These are phyloP conservation scores for Psittacula echo DNA, from an alignment of 2,797 vertebrate genomes.

Conservation along the genomic window DNA sequence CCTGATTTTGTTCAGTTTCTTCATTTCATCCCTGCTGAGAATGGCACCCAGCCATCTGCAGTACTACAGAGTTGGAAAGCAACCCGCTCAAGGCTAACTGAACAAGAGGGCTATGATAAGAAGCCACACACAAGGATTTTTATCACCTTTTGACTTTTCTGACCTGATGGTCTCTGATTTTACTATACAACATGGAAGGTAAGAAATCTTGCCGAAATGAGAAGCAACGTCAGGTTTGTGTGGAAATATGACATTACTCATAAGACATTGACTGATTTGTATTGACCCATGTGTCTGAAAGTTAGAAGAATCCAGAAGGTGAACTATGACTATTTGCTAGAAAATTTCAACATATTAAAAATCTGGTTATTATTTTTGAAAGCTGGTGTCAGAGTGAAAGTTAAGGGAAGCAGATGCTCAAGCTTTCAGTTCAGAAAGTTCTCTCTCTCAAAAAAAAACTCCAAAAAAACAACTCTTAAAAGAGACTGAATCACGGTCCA, in stretches of 20 bases:
- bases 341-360: neutral
- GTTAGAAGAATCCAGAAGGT: neutral
- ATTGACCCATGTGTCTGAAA: neutral
- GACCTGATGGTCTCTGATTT: neutral
- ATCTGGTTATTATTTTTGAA: neutral
- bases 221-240: neutral
- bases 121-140: neutral
- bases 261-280: constrained; percentile 18
- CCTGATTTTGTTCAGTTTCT: constrained; percentile 37
- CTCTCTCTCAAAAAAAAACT: neutral
- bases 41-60: neutral
- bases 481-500: neutral
- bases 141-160: constrained; percentile 17
- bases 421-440: neutral
- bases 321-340: neutral
- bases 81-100: neutral
- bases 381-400: neutral
- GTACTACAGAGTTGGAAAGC: neutral
- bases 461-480: accelerated
- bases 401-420: neutral
- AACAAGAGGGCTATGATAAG: neutral
- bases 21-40: constrained; percentile 1
- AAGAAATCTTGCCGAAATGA: constrained; percentile 9
- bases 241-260: neutral
- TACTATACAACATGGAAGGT: neutral